Evolutionary conservation across 2,113 vertebrate species (phyloP), one percentile per base, ranked within the genome.

Genomic region (Micronycteris hirsuta): DNA sequence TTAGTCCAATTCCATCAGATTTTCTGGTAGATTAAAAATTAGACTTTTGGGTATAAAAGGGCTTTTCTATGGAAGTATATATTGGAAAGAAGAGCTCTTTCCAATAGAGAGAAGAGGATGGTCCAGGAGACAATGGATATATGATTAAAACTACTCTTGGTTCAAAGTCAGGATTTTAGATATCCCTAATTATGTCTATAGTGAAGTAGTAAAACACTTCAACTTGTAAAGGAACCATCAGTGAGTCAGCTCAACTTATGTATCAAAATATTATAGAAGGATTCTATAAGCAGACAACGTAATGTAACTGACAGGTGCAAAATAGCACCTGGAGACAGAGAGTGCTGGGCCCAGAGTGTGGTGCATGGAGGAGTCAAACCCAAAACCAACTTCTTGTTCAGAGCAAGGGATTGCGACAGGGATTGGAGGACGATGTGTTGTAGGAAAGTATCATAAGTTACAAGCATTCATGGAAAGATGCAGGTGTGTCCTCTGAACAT

Each of bases 11-110:
- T 83, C 43, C 43, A 83, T 78, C 68, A 89, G 89, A 63, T 73
- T 96, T 73, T 77, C 28, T n/a, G n/a, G n/a, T n/a, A 86, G 31
- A 86, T 95, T 56, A 97, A 45, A 13, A 91, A 96, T 71, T 33
- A 93, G 54, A 74, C 92, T 63, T 47, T 45, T 63, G 54, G 4
- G 89, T 67, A 28, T 28, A 58, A 87, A 91, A 61, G 6, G 19
- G 36, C 28, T 91, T 94, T 87, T 93, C 33, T 45, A 73, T 43
- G 26, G 28, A 94, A 94, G 52, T 47, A 78, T 47, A 38, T 89
- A 58, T 93, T 92, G 12, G 47, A 17, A 94, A 28, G 16, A 28
- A 67, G 13, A 95, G 28, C 28, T 19, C 11, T 85, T 91, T 61
- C 15, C 41, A 86, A 43, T 58, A 58, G 16, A 14, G 38, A 94